These are phyloP conservation scores for Chrysochloris asiatica DNA, from an alignment of 2,113 vertebrate genomes.

Conservation along the genomic window DNA sequence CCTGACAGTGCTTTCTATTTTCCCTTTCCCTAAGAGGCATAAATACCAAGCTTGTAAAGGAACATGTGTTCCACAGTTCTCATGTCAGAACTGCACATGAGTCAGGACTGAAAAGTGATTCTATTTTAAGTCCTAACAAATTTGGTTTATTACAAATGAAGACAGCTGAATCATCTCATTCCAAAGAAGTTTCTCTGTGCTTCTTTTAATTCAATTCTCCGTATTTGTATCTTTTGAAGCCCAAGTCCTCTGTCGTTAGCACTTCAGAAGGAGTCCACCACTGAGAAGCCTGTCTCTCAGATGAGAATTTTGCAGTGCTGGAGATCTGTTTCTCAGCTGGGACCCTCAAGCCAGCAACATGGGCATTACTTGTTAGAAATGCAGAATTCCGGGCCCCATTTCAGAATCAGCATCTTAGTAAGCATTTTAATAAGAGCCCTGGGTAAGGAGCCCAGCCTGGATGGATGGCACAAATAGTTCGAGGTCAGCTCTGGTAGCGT, in stretches of 20 bases:
- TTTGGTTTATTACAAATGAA: conserved; percentile 11
- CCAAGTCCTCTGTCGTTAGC: background rate
- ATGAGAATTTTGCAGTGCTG: background rate
- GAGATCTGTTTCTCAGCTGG: background rate
- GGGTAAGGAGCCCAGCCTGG: background rate
- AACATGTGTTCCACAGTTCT: background rate
- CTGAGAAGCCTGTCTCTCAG: background rate
- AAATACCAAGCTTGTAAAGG: background rate
- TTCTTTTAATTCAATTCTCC: conserved; percentile 6
- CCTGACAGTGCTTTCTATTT: background rate
- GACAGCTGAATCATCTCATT: background rate
- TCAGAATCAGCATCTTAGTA: background rate
- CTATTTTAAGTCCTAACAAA: conserved; percentile 14
- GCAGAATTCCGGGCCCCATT: background rate
- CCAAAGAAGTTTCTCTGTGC: conserved; percentile 2
- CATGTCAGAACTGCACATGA: background rate
- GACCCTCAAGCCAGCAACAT: background rate
- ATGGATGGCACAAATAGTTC: background rate
- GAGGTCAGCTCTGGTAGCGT: too few relatives aligned
- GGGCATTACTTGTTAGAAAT: background rate
- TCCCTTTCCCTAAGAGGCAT: background rate
- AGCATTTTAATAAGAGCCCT: background rate
- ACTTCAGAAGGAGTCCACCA: background rate
- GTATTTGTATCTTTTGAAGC: conserved; percentile 11
- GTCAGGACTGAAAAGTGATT: background rate